Conservation (phyloP, 2,113 vertebrate species). For the Lepus europaeus region DNA sequence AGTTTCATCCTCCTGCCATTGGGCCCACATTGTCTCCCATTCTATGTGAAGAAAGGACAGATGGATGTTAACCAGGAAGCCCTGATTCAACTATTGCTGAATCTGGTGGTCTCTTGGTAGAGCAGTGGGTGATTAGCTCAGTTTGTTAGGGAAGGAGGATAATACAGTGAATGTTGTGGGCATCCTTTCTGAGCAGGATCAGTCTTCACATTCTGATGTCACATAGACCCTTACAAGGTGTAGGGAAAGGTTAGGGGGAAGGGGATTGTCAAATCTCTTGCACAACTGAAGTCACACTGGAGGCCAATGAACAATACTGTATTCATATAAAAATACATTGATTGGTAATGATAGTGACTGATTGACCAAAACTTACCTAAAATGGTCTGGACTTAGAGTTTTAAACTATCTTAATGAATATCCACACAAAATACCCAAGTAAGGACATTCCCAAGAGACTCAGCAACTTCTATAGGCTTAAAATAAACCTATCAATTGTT, state of each 20-base stretch:
- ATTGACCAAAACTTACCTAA: neutral
- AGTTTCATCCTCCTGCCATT: conserved; percentile 36
- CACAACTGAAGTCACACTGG: neutral
- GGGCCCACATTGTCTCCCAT: neutral
- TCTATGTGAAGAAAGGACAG: neutral
- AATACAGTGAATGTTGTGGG: neutral
- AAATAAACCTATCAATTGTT: neutral
- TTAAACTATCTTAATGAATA: neutral
- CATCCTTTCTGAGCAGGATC: neutral
- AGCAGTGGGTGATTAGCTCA: neutral
- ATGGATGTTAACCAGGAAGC: neutral
- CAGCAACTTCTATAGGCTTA: neutral
- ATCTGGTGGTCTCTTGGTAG: neutral
- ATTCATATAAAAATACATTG: neutral
- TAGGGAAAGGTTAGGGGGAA: neutral
- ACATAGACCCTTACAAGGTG: neutral
- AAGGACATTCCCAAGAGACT: neutral
- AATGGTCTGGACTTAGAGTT: neutral
- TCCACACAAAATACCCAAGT: neutral
- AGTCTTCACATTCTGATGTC: neutral
- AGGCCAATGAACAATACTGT: neutral
- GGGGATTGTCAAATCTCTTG: neutral
- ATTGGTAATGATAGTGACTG: neutral
- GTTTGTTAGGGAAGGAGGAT: neutral
- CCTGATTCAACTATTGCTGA: neutral